A percentile compares a stretch with the other conserved stretches of the same genome.
phyloP scores from a whole-genome alignment of 2,113 vertebrate genomes.

The Tupaia chinensis region DNA sequence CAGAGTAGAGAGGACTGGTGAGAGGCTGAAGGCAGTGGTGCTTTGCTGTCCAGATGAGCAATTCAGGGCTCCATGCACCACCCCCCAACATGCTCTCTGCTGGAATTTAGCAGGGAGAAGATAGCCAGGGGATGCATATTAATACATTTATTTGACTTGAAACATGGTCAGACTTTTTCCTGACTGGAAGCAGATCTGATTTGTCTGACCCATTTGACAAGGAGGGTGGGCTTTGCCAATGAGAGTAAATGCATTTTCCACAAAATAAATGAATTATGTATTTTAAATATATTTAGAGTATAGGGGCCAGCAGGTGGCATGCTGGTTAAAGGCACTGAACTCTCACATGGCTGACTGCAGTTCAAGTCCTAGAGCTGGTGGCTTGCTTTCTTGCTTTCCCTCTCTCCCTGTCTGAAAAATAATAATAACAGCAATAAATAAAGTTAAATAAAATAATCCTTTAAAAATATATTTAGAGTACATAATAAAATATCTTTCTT shows the following conservation, averaged over 20 bases:
- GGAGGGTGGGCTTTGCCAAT: not conserved
- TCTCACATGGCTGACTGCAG: too few relatives aligned
- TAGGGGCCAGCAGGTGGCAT: too few relatives aligned
- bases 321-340: too few relatives aligned
- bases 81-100: too few relatives aligned
- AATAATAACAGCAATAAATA: too few relatives aligned
- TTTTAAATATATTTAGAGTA: not conserved
- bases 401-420: too few relatives aligned
- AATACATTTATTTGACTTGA: not conserved
- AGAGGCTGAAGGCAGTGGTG: not conserved
- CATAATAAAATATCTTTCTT: not conserved
- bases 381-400: too few relatives aligned
- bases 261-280: not conserved
- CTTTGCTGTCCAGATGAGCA: not conserved
- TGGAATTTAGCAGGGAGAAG: not conserved
- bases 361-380: too few relatives aligned
- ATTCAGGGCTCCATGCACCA: accelerated
- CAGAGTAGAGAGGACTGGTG: not conserved
- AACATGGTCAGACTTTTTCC: not conserved
- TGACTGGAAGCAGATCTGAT: not conserved
- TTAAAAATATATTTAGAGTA: not conserved
- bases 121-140: not conserved
- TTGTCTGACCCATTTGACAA: too few relatives aligned
- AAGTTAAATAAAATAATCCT: too few relatives aligned
- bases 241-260: not conserved